A percentile compares a stretch with the other conserved stretches of the same genome.
phyloP scores from a whole-genome alignment of 2,888 invertebrate genomes.

The Anodontia alba region DNA sequence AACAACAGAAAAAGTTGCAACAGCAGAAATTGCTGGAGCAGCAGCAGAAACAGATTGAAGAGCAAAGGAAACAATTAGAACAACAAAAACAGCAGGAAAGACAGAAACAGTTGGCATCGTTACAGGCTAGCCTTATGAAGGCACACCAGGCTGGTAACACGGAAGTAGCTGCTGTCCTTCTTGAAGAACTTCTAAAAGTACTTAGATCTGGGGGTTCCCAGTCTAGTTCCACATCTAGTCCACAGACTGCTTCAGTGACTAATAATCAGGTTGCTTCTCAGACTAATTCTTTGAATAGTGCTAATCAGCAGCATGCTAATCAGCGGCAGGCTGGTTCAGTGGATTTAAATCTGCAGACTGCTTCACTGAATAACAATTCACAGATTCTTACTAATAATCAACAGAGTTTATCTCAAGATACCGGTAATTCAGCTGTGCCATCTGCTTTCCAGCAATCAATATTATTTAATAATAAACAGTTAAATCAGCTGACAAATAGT shows the following conservation, averaged over 20 bases:
- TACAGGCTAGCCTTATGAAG: slow-evolving; percentile 5
- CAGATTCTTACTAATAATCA: background rate
- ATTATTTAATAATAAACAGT: background rate
- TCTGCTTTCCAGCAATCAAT: slow-evolving; percentile 4
- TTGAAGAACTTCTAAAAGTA: slow-evolving; percentile 39
- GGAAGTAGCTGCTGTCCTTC: slow-evolving; percentile 37
- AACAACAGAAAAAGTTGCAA: slow-evolving; percentile 36
- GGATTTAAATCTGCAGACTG: slow-evolving; percentile 1
- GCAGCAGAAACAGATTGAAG: slow-evolving; percentile 31
- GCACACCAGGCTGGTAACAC: slow-evolving; percentile 1
- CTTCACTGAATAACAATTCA: background rate
- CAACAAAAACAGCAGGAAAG: slow-evolving; percentile 31
- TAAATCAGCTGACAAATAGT: background rate
- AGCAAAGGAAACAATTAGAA: slow-evolving; percentile 22
- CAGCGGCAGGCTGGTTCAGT: slow-evolving; percentile 8
- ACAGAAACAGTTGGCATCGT: slow-evolving; percentile 16
- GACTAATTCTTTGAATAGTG: background rate
- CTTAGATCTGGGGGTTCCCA: background rate
- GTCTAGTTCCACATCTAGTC: background rate
- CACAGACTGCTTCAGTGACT: background rate
- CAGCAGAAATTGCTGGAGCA: slow-evolving; percentile 30
- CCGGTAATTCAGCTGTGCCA: background rate
- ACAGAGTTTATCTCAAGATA: background rate
- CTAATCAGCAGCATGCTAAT: background rate
- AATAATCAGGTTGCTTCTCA: background rate